A percentile compares a stretch with the other conserved stretches of the same genome.
Evolutionary conservation across 2,888 invertebrate species (phyloP).

Genomic region (Tribolium freemani): DNA sequence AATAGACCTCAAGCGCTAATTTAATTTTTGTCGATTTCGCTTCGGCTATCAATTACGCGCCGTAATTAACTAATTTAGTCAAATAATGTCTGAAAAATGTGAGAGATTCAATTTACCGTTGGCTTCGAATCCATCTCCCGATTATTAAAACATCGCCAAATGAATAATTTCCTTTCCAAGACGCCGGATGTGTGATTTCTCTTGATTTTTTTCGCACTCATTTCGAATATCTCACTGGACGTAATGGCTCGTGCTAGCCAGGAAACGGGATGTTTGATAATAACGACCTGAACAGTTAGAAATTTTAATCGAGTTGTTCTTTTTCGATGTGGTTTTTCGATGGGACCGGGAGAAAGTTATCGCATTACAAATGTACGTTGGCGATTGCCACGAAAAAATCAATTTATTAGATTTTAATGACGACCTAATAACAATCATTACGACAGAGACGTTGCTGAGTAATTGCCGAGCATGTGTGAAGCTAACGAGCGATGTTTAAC

Average conservation of each 20-base stretch:
- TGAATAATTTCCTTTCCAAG: slow-evolving; percentile 12
- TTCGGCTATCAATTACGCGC: slow-evolving; percentile 20
- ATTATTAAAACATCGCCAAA: slow-evolving; percentile 9
- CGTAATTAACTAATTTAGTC: slow-evolving; percentile 26
- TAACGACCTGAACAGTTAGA: slow-evolving; percentile 27
- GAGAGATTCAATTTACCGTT: slow-evolving; percentile 12
- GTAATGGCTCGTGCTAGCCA: slow-evolving; percentile 37
- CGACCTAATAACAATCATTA: slow-evolving; percentile 44
- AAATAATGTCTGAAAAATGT: slow-evolving; percentile 10
- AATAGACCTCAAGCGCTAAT: slow-evolving; percentile 32
- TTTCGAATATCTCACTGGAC: slow-evolving; percentile 33
- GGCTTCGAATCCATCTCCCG: neutral
- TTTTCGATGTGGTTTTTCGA: neutral
- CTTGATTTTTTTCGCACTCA: neutral
- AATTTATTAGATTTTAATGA: slow-evolving; percentile 47
- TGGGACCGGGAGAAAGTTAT: slow-evolving; percentile 31
- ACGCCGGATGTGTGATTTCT: slow-evolving; percentile 6
- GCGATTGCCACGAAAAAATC: slow-evolving; percentile 35
- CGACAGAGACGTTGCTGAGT: neutral
- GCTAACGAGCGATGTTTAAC: slow-evolving; percentile 39
- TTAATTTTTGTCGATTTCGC: slow-evolving; percentile 28
- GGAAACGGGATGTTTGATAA: slow-evolving; percentile 20
- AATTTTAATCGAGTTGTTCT: slow-evolving; percentile 12
- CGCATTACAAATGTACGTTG: slow-evolving; percentile 18
- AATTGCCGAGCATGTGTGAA: slow-evolving; percentile 37